Percentiles rank a stretch among this genome's conserved stretches.
These are phyloP conservation scores for Puntigrus tetrazona DNA, from an alignment of 2,113 vertebrate genomes.

Conservation along the genomic window DNA sequence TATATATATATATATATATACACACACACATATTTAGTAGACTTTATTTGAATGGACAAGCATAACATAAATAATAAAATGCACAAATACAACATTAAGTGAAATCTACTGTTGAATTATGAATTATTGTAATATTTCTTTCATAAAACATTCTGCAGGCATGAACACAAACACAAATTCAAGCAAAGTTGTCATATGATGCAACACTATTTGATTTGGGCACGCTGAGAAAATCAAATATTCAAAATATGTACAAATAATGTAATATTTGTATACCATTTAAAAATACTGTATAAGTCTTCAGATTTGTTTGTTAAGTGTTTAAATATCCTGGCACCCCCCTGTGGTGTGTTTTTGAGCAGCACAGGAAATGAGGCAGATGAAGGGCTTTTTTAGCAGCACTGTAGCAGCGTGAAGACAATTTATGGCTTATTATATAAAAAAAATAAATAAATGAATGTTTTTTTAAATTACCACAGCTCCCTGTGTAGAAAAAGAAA, in stretches of 20 bases:
- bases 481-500: not conserved
- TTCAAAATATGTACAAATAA: not conserved
- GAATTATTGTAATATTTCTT: not conserved
- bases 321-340: slow-evolving; percentile 8
- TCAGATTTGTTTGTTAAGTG: not conserved
- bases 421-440: not conserved
- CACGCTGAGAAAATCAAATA: not conserved
- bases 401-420: not conserved
- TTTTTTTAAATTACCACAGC: not conserved
- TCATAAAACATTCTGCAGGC: not conserved
- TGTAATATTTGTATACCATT: not conserved
- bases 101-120: not conserved
- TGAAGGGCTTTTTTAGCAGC: not conserved
- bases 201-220: not conserved
- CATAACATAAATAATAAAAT: not conserved
- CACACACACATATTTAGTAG: too few relatives aligned
- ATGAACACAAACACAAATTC: not conserved
- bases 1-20: too few relatives aligned
- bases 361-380: slow-evolving; percentile 13
- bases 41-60: too few relatives aligned
- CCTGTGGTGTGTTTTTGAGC: slow-evolving; percentile 9
- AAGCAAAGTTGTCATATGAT: not conserved
- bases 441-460: not conserved
- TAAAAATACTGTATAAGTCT: not conserved
- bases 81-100: not conserved